These are phyloP conservation scores for Prosapia bicincta DNA, from an alignment of 2,888 invertebrate species.

Conservation along the genomic window DNA sequence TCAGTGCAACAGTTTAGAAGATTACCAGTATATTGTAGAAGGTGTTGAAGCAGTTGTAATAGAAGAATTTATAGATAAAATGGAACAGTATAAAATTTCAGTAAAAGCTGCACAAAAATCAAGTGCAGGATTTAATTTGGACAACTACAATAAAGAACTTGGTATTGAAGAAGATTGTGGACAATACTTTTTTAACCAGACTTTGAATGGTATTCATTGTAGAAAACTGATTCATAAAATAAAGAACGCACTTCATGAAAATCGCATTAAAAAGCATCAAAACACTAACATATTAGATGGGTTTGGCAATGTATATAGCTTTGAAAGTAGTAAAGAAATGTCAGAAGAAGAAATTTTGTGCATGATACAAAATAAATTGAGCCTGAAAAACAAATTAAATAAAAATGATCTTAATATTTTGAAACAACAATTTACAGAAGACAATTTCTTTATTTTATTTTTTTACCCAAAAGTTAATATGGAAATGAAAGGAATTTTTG, in stretches of 20 bases:
- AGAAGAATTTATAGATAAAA: neutral
- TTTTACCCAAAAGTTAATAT: neutral
- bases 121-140: neutral
- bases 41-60: neutral
- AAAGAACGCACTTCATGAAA: neutral
- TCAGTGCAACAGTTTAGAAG: neutral
- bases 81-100: neutral
- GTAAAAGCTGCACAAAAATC: neutral
- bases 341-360: neutral
- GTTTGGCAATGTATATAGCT: neutral
- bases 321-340: neutral
- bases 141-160: neutral
- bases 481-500: neutral
- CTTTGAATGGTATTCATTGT: neutral
- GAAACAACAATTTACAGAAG: neutral
- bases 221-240: neutral
- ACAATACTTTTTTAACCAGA: neutral
- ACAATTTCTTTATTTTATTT: neutral
- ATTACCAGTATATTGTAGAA: neutral
- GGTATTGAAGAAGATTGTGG: neutral
- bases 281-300: neutral
- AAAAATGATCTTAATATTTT: neutral
- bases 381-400: neutral
- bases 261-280: neutral
- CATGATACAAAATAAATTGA: neutral